Conservation (phyloP, 2,797 vertebrate genomes). For the Hypotaenidia philippensis region DNA sequence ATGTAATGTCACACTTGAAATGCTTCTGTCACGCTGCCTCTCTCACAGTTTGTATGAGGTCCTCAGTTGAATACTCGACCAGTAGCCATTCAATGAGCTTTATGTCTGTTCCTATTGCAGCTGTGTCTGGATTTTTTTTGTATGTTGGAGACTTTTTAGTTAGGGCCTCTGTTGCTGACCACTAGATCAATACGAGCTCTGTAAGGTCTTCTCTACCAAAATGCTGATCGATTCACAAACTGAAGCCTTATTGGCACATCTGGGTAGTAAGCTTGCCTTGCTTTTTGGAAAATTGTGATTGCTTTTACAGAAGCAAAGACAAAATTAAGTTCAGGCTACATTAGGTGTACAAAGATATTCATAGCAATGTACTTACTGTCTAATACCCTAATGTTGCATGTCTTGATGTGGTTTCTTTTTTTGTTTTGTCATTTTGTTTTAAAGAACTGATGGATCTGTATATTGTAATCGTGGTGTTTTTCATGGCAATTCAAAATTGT, state of each 20-base stretch:
- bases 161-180: constrained; percentile 57
- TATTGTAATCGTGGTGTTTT: constrained; percentile 95
- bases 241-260: constrained; percentile 72
- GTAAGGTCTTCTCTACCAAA: constrained; percentile 45
- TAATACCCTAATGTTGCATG: constrained; percentile 93
- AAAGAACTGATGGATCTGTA: constrained; percentile 91
- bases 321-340: constrained; percentile 67
- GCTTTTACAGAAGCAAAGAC: constrained; percentile 60
- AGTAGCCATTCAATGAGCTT: background rate
- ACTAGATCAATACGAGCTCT: constrained; percentile 31
- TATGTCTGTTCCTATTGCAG: constrained; percentile 36
- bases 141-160: constrained; percentile 49
- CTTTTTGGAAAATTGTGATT: constrained; percentile 57
- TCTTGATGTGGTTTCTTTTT: constrained; percentile 88
- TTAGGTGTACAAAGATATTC: constrained; percentile 74
- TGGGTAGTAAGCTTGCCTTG: constrained; percentile 67
- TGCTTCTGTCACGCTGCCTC: background rate
- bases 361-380: constrained; percentile 85
- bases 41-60: background rate
- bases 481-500: constrained; percentile 89
- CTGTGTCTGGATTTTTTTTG: background rate
- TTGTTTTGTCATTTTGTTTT: constrained; percentile 80
- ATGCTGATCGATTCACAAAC: constrained; percentile 30
- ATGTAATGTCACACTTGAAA: background rate
- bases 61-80: constrained; percentile 17